Evolutionary conservation across 2,888 invertebrate species (phyloP).

Genomic region (Andrena bucephala): DNA sequence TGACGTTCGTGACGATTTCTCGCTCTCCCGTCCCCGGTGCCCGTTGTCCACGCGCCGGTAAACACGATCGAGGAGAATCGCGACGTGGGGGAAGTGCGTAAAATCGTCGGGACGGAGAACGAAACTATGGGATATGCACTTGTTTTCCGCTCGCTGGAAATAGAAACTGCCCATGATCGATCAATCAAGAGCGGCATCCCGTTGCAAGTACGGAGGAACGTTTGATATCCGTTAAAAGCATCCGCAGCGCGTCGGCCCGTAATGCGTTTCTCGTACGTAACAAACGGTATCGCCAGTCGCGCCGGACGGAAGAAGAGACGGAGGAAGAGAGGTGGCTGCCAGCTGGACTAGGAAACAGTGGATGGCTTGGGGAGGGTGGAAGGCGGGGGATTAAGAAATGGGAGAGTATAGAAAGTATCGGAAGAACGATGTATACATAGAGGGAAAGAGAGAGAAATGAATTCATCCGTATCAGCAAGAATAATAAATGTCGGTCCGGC

Average conservation of each 20-base stretch:
- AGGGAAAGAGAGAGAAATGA: conserved; percentile 41
- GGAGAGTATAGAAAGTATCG: not conserved
- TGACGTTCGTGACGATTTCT: too few relatives aligned
- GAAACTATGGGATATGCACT: conserved; percentile 30
- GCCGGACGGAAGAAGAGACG: not conserved
- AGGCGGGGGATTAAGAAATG: not conserved
- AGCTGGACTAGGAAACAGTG: not conserved
- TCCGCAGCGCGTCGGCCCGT: conserved; percentile 59
- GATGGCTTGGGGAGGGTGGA: not conserved
- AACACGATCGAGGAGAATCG: not conserved
- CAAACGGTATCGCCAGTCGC: conserved; percentile 40
- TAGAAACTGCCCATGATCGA: conserved; percentile 67
- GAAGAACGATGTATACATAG: not conserved
- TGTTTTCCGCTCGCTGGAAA: conserved; percentile 52
- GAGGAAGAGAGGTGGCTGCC: not conserved
- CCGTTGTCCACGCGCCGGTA: too few relatives aligned
- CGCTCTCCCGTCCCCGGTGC: too few relatives aligned
- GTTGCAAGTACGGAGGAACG: conserved; percentile 29
- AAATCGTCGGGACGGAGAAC: conserved; percentile 6
- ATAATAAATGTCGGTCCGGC: conserved; percentile 47
- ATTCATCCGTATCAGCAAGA: conserved; percentile 56
- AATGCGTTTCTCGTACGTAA: conserved; percentile 64
- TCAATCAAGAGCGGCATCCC: conserved; percentile 44
- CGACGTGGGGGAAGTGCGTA: too few relatives aligned
- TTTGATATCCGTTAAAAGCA: conserved; percentile 66